Percentiles rank a stretch among this genome's conserved stretches.
Conservation (phyloP, 1,140 invertebrate genomes). For the Venustaconcha ellipsiformis region DNA sequence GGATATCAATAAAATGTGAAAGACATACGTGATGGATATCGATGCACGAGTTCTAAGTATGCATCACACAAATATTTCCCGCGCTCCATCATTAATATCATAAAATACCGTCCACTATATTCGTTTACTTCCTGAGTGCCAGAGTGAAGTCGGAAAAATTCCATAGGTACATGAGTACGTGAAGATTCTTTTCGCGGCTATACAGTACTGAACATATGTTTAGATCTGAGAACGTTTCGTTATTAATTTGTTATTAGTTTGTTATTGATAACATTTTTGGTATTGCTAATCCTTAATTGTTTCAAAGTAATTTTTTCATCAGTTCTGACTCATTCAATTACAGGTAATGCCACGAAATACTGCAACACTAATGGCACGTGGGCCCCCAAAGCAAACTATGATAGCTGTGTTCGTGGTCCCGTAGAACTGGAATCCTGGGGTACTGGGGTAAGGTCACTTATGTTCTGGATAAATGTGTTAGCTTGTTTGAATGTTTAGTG, state of each 20-base stretch:
- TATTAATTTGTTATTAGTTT: not conserved
- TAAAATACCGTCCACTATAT: too few species aligned
- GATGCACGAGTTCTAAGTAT: too few species aligned
- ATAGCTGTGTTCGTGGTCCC: constrained; percentile 70
- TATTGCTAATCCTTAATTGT: not conserved
- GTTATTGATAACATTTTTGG: not conserved
- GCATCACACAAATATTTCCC: too few species aligned
- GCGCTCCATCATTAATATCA: too few species aligned
- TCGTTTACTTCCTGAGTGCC: too few species aligned
- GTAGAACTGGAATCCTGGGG: constrained; percentile 31
- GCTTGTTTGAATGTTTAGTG: too few species aligned
- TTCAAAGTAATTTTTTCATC: not conserved
- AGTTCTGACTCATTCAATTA: constrained; percentile 37
- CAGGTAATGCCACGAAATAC: constrained; percentile 81
- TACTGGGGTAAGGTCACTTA: not conserved
- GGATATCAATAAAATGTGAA: too few species aligned
- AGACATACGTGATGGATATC: too few species aligned
- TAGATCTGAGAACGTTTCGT: not conserved
- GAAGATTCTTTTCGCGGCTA: too few species aligned
- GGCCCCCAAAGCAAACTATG: constrained; percentile 78
- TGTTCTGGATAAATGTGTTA: too few species aligned
- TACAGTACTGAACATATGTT: not conserved
- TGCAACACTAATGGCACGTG: constrained; percentile 79
- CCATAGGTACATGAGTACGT: too few species aligned
- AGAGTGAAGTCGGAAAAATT: too few species aligned